A percentile compares a stretch with the other conserved stretches of the same genome.
These are phyloP conservation scores for Alloscopus bannaensis DNA, from an alignment of 2,888 invertebrate species.

Conservation along the genomic window DNA sequence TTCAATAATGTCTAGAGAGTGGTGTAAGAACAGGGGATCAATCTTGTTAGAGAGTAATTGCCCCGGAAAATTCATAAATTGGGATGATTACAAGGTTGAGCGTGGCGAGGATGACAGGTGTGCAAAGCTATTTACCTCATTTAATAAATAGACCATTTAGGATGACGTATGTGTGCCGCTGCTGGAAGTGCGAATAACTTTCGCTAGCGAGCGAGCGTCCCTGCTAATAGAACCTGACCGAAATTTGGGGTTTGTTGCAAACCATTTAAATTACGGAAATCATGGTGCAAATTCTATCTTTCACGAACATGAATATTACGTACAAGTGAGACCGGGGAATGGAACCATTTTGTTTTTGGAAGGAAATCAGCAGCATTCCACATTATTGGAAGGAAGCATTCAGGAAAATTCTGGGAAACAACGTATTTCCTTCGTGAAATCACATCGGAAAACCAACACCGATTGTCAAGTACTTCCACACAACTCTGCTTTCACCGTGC, in stretches of 20 bases:
- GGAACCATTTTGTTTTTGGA: background rate
- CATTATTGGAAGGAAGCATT: conserved; percentile 29
- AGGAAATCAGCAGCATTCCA: conserved; percentile 11
- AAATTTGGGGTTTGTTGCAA: too few relatives aligned
- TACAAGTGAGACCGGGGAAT: too few relatives aligned
- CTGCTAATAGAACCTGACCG: too few relatives aligned
- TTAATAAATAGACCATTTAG: conserved; percentile 7
- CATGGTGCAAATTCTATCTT: too few relatives aligned
- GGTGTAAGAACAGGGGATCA: too few relatives aligned
- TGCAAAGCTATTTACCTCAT: background rate
- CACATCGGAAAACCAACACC: background rate
- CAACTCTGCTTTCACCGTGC: too few relatives aligned
- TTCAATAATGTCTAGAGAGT: too few relatives aligned
- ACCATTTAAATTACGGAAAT: too few relatives aligned
- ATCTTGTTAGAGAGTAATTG: conserved; percentile 8
- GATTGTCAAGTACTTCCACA: conserved; percentile 3
- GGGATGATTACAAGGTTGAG: conserved; percentile 13
- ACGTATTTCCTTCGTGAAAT: conserved; percentile 30
- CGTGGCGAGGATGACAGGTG: conserved; percentile 19
- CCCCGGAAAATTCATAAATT: conserved; percentile 1
- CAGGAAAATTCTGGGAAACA: conserved; percentile 27
- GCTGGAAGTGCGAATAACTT: too few relatives aligned
- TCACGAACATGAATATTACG: too few relatives aligned
- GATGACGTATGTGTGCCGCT: too few relatives aligned
- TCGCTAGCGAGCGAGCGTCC: too few relatives aligned